A percentile compares a stretch with the other conserved stretches of the same genome.
Evolutionary conservation across 2,113 vertebrate genomes (phyloP).

Genomic region (Myotis yumanensis): DNA sequence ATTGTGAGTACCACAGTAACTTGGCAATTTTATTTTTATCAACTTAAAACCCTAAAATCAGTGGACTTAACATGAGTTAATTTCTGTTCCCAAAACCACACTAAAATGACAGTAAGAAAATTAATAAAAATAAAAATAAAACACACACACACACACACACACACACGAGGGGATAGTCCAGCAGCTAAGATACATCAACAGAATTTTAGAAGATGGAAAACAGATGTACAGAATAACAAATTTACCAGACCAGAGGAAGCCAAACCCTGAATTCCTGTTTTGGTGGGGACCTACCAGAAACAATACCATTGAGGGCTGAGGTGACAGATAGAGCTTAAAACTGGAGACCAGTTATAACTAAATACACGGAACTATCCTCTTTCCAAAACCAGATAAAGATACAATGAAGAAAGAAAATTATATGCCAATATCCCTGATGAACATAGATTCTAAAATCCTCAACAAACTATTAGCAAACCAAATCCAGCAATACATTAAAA

Average conservation of each 20-base stretch:
- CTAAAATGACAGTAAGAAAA: slow-evolving; percentile 44
- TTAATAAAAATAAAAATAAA: background rate
- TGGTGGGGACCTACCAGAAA: background rate
- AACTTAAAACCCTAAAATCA: slow-evolving; percentile 57
- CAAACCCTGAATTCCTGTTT: background rate
- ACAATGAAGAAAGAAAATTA: too few relatives aligned
- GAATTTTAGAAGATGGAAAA: slow-evolving; percentile 52
- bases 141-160: background rate
- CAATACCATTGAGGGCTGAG: background rate
- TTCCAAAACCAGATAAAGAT: too few relatives aligned
- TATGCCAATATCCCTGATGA: too few relatives aligned
- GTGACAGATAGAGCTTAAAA: background rate
- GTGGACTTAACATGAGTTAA: slow-evolving; percentile 24
- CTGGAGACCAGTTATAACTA: background rate
- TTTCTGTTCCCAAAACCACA: slow-evolving; percentile 52
- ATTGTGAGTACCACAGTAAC: background rate
- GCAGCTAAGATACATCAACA: slow-evolving; percentile 38
- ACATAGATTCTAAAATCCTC: too few relatives aligned
- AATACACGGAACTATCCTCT: background rate
- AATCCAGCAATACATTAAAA: too few relatives aligned
- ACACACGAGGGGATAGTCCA: background rate
- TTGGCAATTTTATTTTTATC: slow-evolving; percentile 54
- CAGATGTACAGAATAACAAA: slow-evolving; percentile 60
- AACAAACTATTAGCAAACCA: too few relatives aligned
- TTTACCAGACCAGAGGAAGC: slow-evolving; percentile 46